phyloP scores from a whole-genome alignment of 2,797 vertebrate species.

The Antennarius maculatus region DNA sequence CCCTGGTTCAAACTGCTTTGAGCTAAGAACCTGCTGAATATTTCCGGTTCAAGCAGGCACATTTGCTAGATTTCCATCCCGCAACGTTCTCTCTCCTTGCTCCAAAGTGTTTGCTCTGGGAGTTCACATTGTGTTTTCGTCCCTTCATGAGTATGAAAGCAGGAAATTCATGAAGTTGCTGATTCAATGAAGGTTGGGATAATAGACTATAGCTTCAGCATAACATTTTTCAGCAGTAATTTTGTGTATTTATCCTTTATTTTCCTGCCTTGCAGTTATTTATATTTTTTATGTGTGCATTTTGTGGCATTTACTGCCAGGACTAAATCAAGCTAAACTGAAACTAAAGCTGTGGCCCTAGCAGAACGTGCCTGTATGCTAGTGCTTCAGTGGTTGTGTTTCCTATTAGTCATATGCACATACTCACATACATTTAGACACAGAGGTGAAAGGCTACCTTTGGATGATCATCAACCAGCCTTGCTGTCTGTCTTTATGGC shows the following conservation, averaged over 20 bases:
- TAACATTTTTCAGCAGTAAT: too few relatives aligned
- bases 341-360: not conserved
- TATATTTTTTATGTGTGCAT: too few relatives aligned
- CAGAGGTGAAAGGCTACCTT: slow-evolving; percentile 30
- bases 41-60: slow-evolving; percentile 78
- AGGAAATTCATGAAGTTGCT: slow-evolving; percentile 50
- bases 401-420: slow-evolving; percentile 43
- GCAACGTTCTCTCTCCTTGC: slow-evolving; percentile 23
- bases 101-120: slow-evolving; percentile 62
- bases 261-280: too few relatives aligned
- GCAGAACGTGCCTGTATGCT: slow-evolving; percentile 4
- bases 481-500: slow-evolving; percentile 10
- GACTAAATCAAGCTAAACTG: too few relatives aligned
- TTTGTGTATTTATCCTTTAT: too few relatives aligned
- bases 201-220: too few relatives aligned
- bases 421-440: slow-evolving; percentile 7
- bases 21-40: slow-evolving; percentile 59
- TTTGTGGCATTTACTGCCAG: too few relatives aligned
- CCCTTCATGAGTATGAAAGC: slow-evolving; percentile 43
- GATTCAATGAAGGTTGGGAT: too few relatives aligned
- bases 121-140: slow-evolving; percentile 60
- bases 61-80: slow-evolving; percentile 62
- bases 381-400: slow-evolving; percentile 26
- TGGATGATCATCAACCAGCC: slow-evolving; percentile 35
- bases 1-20: slow-evolving; percentile 62